Percentiles rank a stretch among this genome's conserved stretches.
phyloP scores from a whole-genome alignment of 37 sponge, comb jelly and placozoan genomes.

The Sycon ciliatum region DNA sequence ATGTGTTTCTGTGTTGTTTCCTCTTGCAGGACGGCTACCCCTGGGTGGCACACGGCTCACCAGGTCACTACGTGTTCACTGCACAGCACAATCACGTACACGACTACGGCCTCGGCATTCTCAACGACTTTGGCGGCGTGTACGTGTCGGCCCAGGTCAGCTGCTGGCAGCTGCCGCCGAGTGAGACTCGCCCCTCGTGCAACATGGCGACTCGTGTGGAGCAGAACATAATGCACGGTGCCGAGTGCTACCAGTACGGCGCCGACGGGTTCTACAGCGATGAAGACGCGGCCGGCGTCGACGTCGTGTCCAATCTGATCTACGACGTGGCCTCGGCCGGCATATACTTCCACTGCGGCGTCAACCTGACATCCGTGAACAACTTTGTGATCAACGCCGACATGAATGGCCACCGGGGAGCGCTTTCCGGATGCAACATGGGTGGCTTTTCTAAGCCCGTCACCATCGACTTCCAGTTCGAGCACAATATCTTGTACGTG shows the following conservation, averaged over 20 bases:
- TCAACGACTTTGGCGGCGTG: neutral
- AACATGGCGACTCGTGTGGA: neutral
- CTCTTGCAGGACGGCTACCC: too few species aligned
- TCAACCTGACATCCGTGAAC: neutral
- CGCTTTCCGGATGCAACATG: neutral
- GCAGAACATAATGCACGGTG: neutral
- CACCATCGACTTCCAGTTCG: neutral
- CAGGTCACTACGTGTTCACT: neutral
- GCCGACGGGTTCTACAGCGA: neutral
- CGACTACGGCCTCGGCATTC: neutral
- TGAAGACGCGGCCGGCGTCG: neutral
- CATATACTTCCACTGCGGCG: neutral
- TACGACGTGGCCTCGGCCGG: neutral
- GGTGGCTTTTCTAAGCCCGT: neutral
- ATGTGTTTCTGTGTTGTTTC: too few species aligned
- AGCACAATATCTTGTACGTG: neutral
- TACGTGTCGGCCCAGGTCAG: neutral
- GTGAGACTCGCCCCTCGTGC: neutral
- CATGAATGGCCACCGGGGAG: neutral
- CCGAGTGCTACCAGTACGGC: neutral
- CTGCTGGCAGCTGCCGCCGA: constrained; percentile 2
- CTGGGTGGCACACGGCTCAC: too few species aligned
- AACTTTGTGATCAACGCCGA: neutral
- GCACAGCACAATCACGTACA: neutral
- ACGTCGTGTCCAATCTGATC: neutral